Evolutionary conservation across 2,797 vertebrate species (phyloP).

Genomic region (Anguilla anguilla): DNA sequence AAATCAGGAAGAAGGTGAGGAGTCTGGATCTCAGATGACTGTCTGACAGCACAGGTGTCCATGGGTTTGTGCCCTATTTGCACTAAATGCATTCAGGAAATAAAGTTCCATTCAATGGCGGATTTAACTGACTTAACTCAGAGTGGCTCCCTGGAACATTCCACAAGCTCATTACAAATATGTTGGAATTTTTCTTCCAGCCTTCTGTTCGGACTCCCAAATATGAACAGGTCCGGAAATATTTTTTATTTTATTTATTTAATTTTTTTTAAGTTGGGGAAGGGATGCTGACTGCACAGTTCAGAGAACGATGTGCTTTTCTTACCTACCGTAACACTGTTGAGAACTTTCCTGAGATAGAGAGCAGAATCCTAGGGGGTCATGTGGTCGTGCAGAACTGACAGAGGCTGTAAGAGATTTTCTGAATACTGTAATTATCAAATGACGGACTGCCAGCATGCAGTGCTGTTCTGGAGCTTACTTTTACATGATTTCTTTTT

Average conservation of each 20-base stretch:
- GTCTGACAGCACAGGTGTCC: not conserved
- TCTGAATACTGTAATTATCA: conserved; percentile 25
- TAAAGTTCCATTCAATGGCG: not conserved
- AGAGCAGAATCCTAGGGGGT: not conserved
- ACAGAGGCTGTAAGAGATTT: conserved; percentile 4
- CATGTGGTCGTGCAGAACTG: not conserved
- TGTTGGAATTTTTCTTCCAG: not conserved
- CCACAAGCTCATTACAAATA: not conserved
- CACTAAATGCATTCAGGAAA: not conserved
- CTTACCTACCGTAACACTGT: not conserved
- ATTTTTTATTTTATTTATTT: too few species aligned
- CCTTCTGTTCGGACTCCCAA: not conserved
- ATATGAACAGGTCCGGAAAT: not conserved
- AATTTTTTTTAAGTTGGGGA: not conserved
- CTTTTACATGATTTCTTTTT: conserved; percentile 34
- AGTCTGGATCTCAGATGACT: not conserved
- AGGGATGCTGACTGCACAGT: not conserved
- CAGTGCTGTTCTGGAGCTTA: conserved; percentile 51
- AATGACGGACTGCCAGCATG: conserved; percentile 24
- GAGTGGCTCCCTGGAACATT: not conserved
- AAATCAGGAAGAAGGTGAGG: not conserved
- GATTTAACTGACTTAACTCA: not conserved
- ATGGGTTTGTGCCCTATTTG: not conserved
- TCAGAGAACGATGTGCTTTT: not conserved
- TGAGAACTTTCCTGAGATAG: not conserved